Percentiles rank a stretch among this genome's conserved stretches.
These are phyloP conservation scores for Cromileptes altivelis DNA, from an alignment of 2,113 vertebrate species.

Conservation along the genomic window DNA sequence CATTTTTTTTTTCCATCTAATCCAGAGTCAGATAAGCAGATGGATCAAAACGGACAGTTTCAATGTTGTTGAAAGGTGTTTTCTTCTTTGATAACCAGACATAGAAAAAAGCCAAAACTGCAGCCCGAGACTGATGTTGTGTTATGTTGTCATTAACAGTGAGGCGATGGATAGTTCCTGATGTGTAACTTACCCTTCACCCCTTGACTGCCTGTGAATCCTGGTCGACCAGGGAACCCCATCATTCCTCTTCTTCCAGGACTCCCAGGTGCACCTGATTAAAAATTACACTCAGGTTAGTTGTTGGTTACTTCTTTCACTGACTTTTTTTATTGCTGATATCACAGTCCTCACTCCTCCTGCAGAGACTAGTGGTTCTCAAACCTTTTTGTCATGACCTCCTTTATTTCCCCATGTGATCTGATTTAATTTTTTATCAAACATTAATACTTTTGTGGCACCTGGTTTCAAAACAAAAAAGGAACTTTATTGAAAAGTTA, in stretches of 20 bases:
- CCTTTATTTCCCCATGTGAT: too few species aligned
- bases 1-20: too few species aligned
- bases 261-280: slow-evolving; percentile 77
- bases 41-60: too few species aligned
- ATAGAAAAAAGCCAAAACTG: neutral
- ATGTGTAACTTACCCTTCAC: slow-evolving; percentile 74
- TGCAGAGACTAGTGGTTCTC: neutral
- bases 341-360: neutral
- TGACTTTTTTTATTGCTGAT: neutral
- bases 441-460: too few species aligned
- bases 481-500: too few species aligned
- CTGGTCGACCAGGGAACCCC: slow-evolving; percentile 72
- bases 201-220: slow-evolving; percentile 76
- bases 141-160: neutral
- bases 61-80: too few species aligned
- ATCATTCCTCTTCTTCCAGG: slow-evolving; percentile 73
- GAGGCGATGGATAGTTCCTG: neutral
- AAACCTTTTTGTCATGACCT: too few species aligned
- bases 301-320: neutral
- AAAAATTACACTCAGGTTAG: slow-evolving; percentile 12
- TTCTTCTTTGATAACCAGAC: too few species aligned
- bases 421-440: too few species aligned
- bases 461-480: too few species aligned
- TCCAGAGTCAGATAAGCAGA: too few species aligned
- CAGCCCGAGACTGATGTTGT: neutral